These are phyloP conservation scores for Desmophyllum pertusum DNA, from an alignment of 92 coral and sea anemone species.

Conservation along the genomic window DNA sequence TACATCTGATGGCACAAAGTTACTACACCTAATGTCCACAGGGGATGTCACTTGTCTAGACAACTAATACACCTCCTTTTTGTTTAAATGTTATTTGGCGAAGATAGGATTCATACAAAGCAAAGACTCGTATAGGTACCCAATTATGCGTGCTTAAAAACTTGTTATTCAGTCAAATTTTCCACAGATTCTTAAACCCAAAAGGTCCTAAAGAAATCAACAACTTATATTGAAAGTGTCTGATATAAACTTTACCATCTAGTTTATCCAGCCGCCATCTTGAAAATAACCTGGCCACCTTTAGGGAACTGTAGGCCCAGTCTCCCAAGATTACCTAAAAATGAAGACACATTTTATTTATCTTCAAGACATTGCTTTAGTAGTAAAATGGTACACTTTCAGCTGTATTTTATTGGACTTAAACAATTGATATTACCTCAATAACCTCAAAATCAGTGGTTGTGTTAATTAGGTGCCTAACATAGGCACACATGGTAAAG, in stretches of 20 bases:
- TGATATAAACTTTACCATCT: conserved; percentile 23
- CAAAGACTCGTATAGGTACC: neutral
- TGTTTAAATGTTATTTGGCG: no score
- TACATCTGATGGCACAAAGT: no score
- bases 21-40: no score
- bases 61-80: no score
- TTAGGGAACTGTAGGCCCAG: conserved; percentile 15
- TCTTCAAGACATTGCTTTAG: conserved; percentile 6
- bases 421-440: conserved; percentile 23
- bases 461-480: no score
- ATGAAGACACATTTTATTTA: conserved; percentile 17
- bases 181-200: conserved; percentile 22
- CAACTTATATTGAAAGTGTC: neutral
- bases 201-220: conserved; percentile 21
- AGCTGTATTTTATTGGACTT: conserved; percentile 6
- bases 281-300: conserved; percentile 11
- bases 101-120: no score
- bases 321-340: conserved; percentile 14
- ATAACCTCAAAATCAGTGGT: conserved; percentile 15
- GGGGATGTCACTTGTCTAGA: no score
- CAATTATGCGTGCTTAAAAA: conserved; percentile 4
- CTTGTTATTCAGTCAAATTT: conserved; percentile 23
- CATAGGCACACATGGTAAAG: no score
- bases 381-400: conserved; percentile 18
- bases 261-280: conserved; percentile 25